phyloP scores from a whole-genome alignment of 2,888 invertebrate species.

The Asteroscopus sphinx region DNA sequence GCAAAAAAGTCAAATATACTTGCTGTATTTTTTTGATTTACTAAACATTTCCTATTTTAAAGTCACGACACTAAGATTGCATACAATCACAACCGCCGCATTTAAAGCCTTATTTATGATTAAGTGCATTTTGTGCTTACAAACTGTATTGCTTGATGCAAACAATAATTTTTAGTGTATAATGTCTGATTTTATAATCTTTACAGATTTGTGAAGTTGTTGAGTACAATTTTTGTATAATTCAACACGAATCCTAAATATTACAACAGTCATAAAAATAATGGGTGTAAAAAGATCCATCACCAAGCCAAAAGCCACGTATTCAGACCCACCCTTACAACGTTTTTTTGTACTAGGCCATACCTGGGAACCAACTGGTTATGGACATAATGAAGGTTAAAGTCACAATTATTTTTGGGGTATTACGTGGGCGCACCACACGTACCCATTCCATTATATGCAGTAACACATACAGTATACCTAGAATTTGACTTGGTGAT shows the following conservation, averaged over 20 bases:
- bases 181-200: constrained; percentile 25
- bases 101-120: constrained; percentile 71
- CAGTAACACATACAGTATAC: too few relatives aligned
- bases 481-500: too few relatives aligned
- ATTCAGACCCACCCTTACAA: too few relatives aligned
- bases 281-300: too few relatives aligned
- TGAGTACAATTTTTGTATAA: constrained; percentile 11
- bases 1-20: not conserved
- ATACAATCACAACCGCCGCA: constrained; percentile 78
- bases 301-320: too few relatives aligned
- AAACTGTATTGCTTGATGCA: constrained; percentile 48
- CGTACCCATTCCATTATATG: too few relatives aligned
- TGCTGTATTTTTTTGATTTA: constrained; percentile 17
- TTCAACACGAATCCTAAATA: constrained; percentile 36
- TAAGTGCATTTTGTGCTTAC: constrained; percentile 72
- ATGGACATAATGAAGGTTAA: too few relatives aligned
- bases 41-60: constrained; percentile 32
- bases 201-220: constrained; percentile 8
- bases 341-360: too few relatives aligned
- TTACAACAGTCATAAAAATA: constrained; percentile 46
- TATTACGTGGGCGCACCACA: too few relatives aligned
- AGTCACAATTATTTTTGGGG: too few relatives aligned
- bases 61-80: constrained; percentile 64
- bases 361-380: too few relatives aligned
- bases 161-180: constrained; percentile 41